Evolutionary conservation across 2,113 vertebrate genomes (phyloP).

Genomic region (Mesembrinibis cayennensis): DNA sequence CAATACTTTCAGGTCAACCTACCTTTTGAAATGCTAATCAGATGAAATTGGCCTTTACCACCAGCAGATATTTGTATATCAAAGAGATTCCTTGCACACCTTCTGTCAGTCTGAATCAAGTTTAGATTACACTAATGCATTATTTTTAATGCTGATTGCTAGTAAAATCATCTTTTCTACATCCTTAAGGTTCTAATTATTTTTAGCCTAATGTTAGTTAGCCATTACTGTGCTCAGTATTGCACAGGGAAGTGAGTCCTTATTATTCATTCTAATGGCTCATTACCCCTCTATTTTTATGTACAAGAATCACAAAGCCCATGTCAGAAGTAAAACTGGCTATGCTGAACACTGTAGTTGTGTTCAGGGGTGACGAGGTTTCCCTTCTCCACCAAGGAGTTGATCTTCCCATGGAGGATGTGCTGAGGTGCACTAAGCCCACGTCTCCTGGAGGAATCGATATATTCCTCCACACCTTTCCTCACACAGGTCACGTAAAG

Average conservation of each 20-base stretch:
- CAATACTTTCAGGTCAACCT: slow-evolving; percentile 45
- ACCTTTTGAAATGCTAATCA: slow-evolving; percentile 62
- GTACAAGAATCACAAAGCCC: background rate
- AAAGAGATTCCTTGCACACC: slow-evolving; percentile 15
- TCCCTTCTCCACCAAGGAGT: background rate
- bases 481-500: background rate
- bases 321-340: background rate
- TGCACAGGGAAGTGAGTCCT: background rate
- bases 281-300: background rate
- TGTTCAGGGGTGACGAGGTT: background rate
- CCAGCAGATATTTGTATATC: slow-evolving; percentile 53
- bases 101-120: background rate
- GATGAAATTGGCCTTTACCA: slow-evolving; percentile 15
- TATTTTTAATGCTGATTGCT: slow-evolving; percentile 42
- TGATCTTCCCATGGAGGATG: background rate
- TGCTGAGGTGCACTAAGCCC: background rate
- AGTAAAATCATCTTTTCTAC: slow-evolving; percentile 6
- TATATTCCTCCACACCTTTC: background rate
- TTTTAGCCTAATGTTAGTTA: slow-evolving; percentile 26
- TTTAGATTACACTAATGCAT: background rate
- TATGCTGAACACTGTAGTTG: rapidly evolving
- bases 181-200: slow-evolving; percentile 17
- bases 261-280: slow-evolving; percentile 28
- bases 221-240: background rate
- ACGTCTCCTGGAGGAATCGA: rapidly evolving